A percentile compares a stretch with the other conserved stretches of the same genome.
phyloP scores from a whole-genome alignment of 2,797 vertebrate species.

The Lycodopsis pacificus region DNA sequence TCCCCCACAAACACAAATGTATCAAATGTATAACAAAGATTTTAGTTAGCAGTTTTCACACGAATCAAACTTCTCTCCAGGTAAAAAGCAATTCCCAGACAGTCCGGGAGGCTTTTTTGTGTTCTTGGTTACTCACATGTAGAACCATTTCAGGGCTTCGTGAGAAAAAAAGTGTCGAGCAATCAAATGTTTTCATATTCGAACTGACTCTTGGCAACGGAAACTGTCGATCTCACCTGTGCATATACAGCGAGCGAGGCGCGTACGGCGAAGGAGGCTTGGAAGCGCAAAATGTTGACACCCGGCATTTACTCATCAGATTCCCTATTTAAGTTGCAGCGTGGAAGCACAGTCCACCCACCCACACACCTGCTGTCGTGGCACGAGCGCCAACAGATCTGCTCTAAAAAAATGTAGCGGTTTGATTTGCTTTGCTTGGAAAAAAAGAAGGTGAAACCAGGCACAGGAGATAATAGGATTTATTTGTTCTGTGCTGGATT shows the following conservation, averaged over 20 bases:
- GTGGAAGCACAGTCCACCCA: constrained; percentile 46
- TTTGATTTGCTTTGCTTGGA: constrained; percentile 27
- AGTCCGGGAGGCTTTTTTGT: constrained; percentile 13
- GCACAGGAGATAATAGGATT: constrained; percentile 27
- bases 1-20: constrained; percentile 20
- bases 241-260: not conserved
- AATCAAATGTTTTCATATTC: constrained; percentile 17
- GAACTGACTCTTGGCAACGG: constrained; percentile 25
- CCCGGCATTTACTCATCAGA: constrained; percentile 46
- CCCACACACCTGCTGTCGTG: constrained; percentile 71
- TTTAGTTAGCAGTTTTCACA: constrained; percentile 5
- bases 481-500: constrained; percentile 16
- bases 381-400: constrained; percentile 45
- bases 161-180: constrained; percentile 7
- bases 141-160: constrained; percentile 13
- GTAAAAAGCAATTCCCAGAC: constrained; percentile 34
- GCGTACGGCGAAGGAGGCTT: too few relatives aligned
- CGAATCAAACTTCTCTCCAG: constrained; percentile 22
- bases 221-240: constrained; percentile 22
- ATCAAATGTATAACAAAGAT: constrained; percentile 10
- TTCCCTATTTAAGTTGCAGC: constrained; percentile 61
- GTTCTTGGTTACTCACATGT: constrained; percentile 11
- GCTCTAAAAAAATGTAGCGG: constrained; percentile 26
- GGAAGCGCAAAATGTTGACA: constrained; percentile 29
- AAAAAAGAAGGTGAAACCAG: constrained; percentile 24